Conservation (phyloP, 2,888 invertebrate genomes). For the Ophonus ardosiacus region DNA sequence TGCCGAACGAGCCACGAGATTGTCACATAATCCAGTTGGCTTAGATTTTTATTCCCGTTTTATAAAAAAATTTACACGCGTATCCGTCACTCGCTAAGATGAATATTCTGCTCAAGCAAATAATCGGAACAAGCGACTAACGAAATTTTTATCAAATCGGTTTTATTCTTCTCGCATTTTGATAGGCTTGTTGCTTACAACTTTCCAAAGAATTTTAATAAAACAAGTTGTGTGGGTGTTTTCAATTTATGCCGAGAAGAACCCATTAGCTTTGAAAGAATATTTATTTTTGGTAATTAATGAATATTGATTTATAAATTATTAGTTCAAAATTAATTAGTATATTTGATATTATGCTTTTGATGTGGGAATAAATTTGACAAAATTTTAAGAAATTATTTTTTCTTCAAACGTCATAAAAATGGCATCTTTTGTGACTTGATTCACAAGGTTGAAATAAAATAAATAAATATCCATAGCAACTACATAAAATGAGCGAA, state of each 20-base stretch:
- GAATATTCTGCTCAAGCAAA: conserved; percentile 18
- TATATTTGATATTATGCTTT: not conserved
- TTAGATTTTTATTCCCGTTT: conserved; percentile 44
- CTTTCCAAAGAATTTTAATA: not conserved
- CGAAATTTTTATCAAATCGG: conserved; percentile 38
- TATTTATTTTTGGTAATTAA: not conserved
- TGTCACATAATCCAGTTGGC: conserved; percentile 43
- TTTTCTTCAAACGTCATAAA: too few relatives aligned
- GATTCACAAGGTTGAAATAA: too few relatives aligned
- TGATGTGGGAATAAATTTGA: too few relatives aligned
- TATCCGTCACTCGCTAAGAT: conserved; percentile 18
- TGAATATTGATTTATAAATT: not conserved
- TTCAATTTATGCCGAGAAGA: not conserved
- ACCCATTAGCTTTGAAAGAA: not conserved
- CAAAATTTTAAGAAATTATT: too few relatives aligned
- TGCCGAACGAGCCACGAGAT: conserved; percentile 33
- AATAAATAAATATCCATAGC: too few relatives aligned
- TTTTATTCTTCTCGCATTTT: conserved; percentile 14
- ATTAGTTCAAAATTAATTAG: not conserved
- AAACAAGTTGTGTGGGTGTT: not conserved
- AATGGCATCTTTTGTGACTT: too few relatives aligned
- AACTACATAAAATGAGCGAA: too few relatives aligned
- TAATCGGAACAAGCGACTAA: conserved; percentile 22
- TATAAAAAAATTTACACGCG: conserved; percentile 47
- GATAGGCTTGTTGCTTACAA: not conserved